Conservation (phyloP, 2,113 vertebrate species). For the Corynorhinus townsendii region DNA sequence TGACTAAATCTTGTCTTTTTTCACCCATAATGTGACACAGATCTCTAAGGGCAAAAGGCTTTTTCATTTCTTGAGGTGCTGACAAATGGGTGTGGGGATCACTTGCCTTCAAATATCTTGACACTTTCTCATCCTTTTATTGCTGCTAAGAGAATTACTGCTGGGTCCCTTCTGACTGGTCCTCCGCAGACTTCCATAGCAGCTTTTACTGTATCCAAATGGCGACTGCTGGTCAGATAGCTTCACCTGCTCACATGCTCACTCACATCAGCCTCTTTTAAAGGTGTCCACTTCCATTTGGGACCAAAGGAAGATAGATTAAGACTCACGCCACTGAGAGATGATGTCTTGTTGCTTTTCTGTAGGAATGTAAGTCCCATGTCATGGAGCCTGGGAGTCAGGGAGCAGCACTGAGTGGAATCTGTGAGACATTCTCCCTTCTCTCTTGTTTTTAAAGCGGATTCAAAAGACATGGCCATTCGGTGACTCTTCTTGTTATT, state of each 20-base stretch:
- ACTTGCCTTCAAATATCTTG: constrained; percentile 39
- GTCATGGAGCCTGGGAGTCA: background rate
- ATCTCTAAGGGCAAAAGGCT: background rate
- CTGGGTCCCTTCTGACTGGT: background rate
- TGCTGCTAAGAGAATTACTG: background rate
- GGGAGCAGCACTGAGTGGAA: background rate
- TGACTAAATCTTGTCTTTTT: background rate
- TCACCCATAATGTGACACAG: background rate
- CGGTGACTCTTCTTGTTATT: background rate
- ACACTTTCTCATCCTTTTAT: constrained; percentile 11
- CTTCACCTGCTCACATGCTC: background rate
- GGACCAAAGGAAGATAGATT: background rate
- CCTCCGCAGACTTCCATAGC: background rate
- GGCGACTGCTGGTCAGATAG: background rate
- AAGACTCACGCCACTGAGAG: background rate
- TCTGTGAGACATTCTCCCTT: background rate
- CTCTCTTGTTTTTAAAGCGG: constrained; percentile 24
- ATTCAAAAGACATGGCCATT: constrained; percentile 13
- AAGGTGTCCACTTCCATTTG: constrained; percentile 2
- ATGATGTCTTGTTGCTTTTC: background rate
- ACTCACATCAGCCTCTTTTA: background rate
- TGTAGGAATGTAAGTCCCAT: background rate
- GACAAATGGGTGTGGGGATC: fast-evolving
- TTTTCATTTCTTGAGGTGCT: background rate
- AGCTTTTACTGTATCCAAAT: background rate